These are phyloP conservation scores for Chymomyza amoena DNA, from an alignment of 2,888 invertebrate genomes.

Conservation along the genomic window DNA sequence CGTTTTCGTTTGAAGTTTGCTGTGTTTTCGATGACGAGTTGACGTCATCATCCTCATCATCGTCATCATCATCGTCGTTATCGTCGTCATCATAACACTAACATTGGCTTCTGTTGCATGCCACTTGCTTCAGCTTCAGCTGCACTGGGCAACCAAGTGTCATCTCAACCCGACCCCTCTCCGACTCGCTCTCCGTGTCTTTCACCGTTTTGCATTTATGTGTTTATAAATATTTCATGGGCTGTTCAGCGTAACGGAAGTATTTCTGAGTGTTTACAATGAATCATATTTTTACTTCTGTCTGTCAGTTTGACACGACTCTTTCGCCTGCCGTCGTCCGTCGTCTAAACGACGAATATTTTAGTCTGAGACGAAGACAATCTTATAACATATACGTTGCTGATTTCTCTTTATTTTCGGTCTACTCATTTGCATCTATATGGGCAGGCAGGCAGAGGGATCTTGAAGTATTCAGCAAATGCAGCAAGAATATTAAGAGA, in stretches of 20 bases:
- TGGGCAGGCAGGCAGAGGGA: conserved; percentile 34
- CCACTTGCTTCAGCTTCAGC: conserved; percentile 15
- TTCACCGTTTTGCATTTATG: conserved; percentile 39
- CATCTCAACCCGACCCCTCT: background rate
- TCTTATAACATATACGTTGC: background rate
- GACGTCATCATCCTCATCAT: conserved; percentile 24
- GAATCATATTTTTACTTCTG: conserved; percentile 59
- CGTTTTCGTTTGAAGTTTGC: conserved; percentile 65
- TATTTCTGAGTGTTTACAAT: conserved; percentile 49
- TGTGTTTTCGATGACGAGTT: conserved; percentile 35
- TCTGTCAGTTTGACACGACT: background rate
- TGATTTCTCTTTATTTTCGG: conserved; percentile 24
- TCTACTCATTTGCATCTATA: conserved; percentile 61
- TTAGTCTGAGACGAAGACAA: conserved; percentile 9
- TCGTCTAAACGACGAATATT: background rate
- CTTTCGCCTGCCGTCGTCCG: background rate
- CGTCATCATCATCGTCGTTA: background rate
- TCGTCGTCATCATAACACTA: background rate
- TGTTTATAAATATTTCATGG: conserved; percentile 70
- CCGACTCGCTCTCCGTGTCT: conserved; percentile 3
- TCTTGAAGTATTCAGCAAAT: conserved; percentile 14
- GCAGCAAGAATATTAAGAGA: conserved; percentile 18
- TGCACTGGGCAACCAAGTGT: background rate
- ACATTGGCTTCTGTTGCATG: conserved; percentile 10
- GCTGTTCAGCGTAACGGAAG: conserved; percentile 54